These are phyloP conservation scores for Aurelia sp. DNA, from an alignment of 30 jellyfish, hydroid and myxozoan genomes.

Conservation along the genomic window DNA sequence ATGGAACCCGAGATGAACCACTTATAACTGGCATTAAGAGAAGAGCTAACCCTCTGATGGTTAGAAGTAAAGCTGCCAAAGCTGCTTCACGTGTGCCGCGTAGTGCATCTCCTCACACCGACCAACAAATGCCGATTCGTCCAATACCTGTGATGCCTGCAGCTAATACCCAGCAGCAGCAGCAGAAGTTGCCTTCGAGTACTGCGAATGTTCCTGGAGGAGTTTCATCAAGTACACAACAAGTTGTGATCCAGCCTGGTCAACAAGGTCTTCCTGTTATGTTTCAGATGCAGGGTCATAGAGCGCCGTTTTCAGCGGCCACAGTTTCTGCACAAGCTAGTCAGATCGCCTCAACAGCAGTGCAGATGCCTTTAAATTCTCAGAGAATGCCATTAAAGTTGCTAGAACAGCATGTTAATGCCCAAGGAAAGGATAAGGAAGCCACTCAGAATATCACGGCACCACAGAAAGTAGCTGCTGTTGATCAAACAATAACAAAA, in stretches of 20 bases:
- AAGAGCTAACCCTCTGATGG: constrained; percentile 70
- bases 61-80: constrained; percentile 60
- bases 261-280: neutral
- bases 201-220: neutral
- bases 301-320: neutral
- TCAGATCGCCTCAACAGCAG: neutral
- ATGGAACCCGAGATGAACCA: constrained; percentile 58
- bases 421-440: constrained; percentile 51
- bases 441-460: neutral
- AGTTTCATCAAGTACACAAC: constrained; percentile 1
- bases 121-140: constrained; percentile 45
- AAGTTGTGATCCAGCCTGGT: constrained; percentile 13
- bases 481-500: no score
- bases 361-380: neutral
- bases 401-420: constrained; percentile 58
- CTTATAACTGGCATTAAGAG: constrained; percentile 78
- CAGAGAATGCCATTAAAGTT: constrained; percentile 46
- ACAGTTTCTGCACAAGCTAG: constrained; percentile 2
- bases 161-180: constrained; percentile 1
- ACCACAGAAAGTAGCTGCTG: neutral
- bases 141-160: constrained; percentile 56
- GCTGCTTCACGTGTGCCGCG: constrained; percentile 37
- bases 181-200: no score
- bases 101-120: constrained; percentile 2
- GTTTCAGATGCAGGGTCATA: constrained; percentile 42